Evolutionary conservation across 2,888 invertebrate genomes (phyloP), one percentile per base, ranked within the genome.

Genomic region (Leptopilina drosophilae): DNA sequence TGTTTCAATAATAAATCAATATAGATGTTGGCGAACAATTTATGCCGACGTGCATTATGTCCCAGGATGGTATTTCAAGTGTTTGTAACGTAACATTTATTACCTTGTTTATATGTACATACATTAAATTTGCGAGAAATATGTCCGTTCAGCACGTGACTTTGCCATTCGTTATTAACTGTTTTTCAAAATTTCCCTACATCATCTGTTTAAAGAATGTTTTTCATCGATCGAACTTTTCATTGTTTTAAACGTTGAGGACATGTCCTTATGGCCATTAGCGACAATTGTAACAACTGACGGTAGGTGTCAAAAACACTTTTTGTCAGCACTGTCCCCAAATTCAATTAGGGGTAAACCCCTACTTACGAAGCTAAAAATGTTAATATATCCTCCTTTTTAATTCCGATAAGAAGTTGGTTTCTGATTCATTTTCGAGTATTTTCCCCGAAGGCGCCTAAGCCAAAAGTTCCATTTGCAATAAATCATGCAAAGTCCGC

Each of bases 1-100:
- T 14, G 20, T 15, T 66, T 66, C 66, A 66, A 66, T 66, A 66
- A 66, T 66, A 46, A 66, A 66, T 66, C 66, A 42, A 66, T 66
- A 46, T 15, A 66, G 15, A n/a, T 46, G 42, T 5, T 33, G 46
- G 5, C 46, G 46, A 46, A 20, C 46, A 46, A 66, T 66, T 42
- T 66, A 66, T 66, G 66, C 15, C 40, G 15, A 5, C 15, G 15
- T 66, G 66, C 46, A 66, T 66, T 66, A 66, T 66, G 46, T 66
- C 66, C 66, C 46, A 66, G 42, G 66, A 42, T 15, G 46, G 66
- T 15, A 66, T 66, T 15, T 11, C 46, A n/a, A 46, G 15, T 46
- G 15, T 66, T 42, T 46, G 20, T 69, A 49, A 69, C 69, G 26
- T 53, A 69, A 69, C 69, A 12, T 69, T 69, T 69, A 69, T 69